Conservation (phyloP, 1,140 invertebrate species). For the Diprion similis region DNA sequence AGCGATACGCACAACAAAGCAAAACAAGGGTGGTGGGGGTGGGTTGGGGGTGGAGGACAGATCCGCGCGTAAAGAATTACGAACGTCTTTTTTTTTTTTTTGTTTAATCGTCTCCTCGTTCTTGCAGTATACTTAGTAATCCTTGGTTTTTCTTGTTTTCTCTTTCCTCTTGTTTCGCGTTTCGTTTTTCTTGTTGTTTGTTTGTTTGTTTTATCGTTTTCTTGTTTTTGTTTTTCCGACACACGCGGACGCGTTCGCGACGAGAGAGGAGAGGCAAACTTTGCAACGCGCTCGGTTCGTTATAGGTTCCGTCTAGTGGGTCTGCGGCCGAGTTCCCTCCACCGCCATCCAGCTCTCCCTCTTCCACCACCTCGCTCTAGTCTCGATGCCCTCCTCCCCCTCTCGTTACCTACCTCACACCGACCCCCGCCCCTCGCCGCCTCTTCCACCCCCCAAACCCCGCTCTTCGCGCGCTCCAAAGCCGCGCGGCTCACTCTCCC, state of each 20-base stretch:
- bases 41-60: not conserved
- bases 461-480: conserved; percentile 22
- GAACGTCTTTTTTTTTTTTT: not conserved
- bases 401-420: conserved; percentile 23
- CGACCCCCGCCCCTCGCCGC: conserved; percentile 26
- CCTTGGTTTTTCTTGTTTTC: not conserved
- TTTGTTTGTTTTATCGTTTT: too few relatives aligned
- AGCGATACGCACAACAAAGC: not conserved
- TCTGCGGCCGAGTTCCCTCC: conserved; percentile 28
- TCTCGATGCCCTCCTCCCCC: not conserved
- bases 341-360: conserved; percentile 23
- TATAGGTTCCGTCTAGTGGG: conserved; percentile 28
- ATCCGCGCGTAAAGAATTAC: not conserved
- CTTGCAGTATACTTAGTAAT: not conserved
- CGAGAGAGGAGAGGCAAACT: not conserved
- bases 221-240: not conserved
- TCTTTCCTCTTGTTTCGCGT: too few relatives aligned
- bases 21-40: not conserved
- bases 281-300: conserved; percentile 25
- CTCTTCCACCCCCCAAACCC: conserved; percentile 19
- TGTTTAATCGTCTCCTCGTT: not conserved
- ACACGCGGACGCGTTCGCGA: not conserved
- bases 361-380: conserved; percentile 33
- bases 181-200: too few relatives aligned
- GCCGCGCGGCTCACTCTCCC: conserved; percentile 21